These are phyloP conservation scores for Ormyrus labotus DNA, from an alignment of 2,888 invertebrate genomes.

Conservation along the genomic window DNA sequence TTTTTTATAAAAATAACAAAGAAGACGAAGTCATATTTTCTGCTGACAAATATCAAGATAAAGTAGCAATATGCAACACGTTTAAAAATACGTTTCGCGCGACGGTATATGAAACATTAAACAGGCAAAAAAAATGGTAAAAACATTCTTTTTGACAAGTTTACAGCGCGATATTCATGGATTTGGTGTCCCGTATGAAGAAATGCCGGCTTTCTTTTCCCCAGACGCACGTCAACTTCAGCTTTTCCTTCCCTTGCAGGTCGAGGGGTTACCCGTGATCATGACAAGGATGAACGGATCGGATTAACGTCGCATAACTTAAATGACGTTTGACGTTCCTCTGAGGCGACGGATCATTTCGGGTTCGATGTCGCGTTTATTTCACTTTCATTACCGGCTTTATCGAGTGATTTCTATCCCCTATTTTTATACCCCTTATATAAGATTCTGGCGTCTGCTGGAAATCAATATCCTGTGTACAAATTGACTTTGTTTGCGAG, in stretches of 20 bases:
- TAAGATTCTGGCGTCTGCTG: too few relatives aligned
- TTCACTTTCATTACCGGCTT: constrained; percentile 7
- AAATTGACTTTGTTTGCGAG: background rate
- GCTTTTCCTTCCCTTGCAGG: background rate
- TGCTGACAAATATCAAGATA: too few relatives aligned
- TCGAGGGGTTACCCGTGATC: background rate
- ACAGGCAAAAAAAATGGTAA: constrained; percentile 1
- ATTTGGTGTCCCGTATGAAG: background rate
- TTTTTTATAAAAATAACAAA: too few relatives aligned
- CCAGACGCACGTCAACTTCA: constrained; percentile 21
- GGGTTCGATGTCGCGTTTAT: constrained; percentile 14
- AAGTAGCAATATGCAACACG: too few relatives aligned
- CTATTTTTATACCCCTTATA: too few relatives aligned
- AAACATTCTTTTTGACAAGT: constrained; percentile 31
- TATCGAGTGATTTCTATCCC: background rate
- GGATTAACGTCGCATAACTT: constrained; percentile 42
- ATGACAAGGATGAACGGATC: constrained; percentile 36
- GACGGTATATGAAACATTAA: background rate
- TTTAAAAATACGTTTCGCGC: too few relatives aligned
- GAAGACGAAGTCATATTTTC: too few relatives aligned
- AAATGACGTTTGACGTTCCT: constrained; percentile 29
- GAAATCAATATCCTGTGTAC: background rate
- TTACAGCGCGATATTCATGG: constrained; percentile 13
- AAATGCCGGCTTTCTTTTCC: constrained; percentile 27
- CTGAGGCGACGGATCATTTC: constrained; percentile 3